Base-by-base conservation (phyloP, 2,888 invertebrate genomes). In the Psococerastis gibbosa region DNA sequence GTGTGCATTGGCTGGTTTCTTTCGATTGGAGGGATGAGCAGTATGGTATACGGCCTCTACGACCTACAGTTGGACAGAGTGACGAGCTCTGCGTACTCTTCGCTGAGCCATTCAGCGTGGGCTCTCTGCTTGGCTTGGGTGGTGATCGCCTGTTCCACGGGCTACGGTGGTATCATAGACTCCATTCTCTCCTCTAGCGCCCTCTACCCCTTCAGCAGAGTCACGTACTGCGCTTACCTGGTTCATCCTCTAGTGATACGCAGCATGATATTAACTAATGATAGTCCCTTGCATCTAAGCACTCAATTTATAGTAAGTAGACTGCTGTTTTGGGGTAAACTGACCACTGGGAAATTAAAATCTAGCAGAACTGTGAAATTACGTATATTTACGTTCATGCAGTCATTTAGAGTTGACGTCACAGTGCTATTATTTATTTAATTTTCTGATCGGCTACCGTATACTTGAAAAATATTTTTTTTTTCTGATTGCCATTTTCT, bases 221-320 rank as follows among this genome's bases (percentile, higher is more conserved):
- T 85, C 13, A 87, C 85, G 35, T 87, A 87, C 61, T 87, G 85
- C 60, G 80, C 84, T 1, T 87, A 85, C 60, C 66, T 87, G 48
- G 72, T 87, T 47, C 85, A 87, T 61, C 85, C 85, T 1, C 73
- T 87, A 44, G 75, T 83, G 47, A 78, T 87, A 53, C 71, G 85
- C 51, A 68, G 74, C 53, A 76, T 83, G 55, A 78, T 80, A 35
- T 78, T 87, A 71, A 78, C 77, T 51, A 72, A 81, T 60, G 83
- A 85, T 55, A 75, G 80, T 51, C 85, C 85, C 32, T 66, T 85
- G 41, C 85, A 87, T 61, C 62, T 87, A 52, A 82, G 80, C 32
- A 78, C 78, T 51, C 71, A 79, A 54, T 68, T 79, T 22, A 79
- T 85, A 67, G 79, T 79, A 55, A 64, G 69, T 64, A 49, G n/a